These are phyloP conservation scores for Lithophane semibrunnea DNA, from an alignment of 2,888 invertebrate genomes.

Conservation along the genomic window DNA sequence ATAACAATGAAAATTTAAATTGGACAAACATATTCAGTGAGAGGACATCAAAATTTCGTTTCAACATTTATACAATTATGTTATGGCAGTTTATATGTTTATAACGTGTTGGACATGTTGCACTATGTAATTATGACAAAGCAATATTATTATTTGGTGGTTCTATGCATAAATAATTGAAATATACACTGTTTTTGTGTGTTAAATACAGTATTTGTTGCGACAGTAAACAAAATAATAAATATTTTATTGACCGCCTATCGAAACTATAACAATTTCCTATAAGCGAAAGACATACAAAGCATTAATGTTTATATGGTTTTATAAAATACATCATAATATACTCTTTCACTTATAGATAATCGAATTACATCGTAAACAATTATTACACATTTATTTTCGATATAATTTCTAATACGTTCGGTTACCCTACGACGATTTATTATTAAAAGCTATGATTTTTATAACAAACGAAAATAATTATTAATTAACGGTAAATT, in stretches of 20 bases:
- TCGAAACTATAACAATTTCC: constrained; percentile 20
- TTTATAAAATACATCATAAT: constrained; percentile 54
- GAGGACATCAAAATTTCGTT: neutral
- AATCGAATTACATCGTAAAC: constrained; percentile 55
- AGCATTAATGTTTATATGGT: constrained; percentile 45
- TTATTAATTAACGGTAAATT: constrained; percentile 38
- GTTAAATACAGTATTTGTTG: neutral
- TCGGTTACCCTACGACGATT: constrained; percentile 45
- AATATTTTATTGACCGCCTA: neutral
- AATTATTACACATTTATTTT: constrained; percentile 46
- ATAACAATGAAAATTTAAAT: neutral
- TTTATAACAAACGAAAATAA: constrained; percentile 47
- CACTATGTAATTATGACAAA: neutral
- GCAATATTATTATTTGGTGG: neutral
- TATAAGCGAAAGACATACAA: constrained; percentile 51
- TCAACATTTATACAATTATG: constrained; percentile 30
- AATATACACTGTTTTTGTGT: neutral
- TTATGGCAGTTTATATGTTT: constrained; percentile 51
- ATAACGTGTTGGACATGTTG: constrained; percentile 6
- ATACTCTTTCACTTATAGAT: constrained; percentile 55
- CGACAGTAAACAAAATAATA: neutral
- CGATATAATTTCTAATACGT: constrained; percentile 57
- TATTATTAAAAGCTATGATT: constrained; percentile 47
- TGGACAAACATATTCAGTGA: neutral
- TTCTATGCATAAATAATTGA: neutral